Conservation (phyloP, 2,888 invertebrate species). For the Cacoxenus indagator region DNA sequence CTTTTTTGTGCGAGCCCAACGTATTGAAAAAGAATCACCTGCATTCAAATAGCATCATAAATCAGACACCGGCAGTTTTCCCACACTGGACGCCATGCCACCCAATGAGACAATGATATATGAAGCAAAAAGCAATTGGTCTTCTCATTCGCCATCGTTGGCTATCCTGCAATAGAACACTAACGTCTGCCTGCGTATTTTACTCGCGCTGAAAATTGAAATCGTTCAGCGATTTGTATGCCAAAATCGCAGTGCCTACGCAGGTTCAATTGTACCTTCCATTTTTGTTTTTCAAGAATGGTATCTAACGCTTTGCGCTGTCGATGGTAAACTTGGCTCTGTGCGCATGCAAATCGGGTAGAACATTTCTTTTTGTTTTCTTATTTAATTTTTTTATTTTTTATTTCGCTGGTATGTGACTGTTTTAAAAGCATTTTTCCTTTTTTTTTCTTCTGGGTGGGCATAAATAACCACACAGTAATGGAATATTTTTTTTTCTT, state of each 20-base stretch:
- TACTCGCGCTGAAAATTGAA: constrained; percentile 26
- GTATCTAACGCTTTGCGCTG: neutral
- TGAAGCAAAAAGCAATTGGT: constrained; percentile 11
- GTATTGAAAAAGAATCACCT: constrained; percentile 63
- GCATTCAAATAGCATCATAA: constrained; percentile 65
- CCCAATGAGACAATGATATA: constrained; percentile 17
- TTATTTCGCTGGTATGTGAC: neutral
- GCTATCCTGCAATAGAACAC: too few relatives aligned
- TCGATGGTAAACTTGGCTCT: neutral
- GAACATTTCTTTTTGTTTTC: neutral
- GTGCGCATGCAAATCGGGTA: neutral
- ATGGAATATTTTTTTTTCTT: constrained; percentile 1
- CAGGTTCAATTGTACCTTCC: neutral
- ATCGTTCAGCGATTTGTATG: constrained; percentile 23
- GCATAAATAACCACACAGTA: constrained; percentile 10
- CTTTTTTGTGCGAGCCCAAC: constrained; percentile 38
- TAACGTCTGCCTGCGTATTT: too few relatives aligned
- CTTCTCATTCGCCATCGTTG: neutral
- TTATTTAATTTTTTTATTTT: neutral
- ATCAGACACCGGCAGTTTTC: constrained; percentile 59
- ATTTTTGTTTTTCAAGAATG: neutral
- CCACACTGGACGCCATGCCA: constrained; percentile 1
- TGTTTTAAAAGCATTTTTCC: neutral
- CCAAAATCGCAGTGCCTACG: constrained; percentile 16
- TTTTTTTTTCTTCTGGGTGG: neutral